A percentile compares a stretch with the other conserved stretches of the same genome.
phyloP scores from a whole-genome alignment of 2,888 invertebrate genomes.

The Poecilus cupreus region DNA sequence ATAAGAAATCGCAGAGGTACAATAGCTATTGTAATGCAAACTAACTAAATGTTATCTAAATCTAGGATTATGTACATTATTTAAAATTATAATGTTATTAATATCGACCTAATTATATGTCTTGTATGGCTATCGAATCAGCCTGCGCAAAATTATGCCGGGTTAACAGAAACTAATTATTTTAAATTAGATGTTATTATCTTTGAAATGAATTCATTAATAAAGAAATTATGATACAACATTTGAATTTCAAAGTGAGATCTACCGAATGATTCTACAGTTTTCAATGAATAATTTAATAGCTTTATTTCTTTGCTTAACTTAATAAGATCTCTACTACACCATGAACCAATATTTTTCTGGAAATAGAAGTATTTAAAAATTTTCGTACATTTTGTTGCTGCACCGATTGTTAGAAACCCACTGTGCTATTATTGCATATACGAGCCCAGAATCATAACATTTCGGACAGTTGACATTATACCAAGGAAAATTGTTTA shows the following conservation, averaged over 20 bases:
- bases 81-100: constrained; percentile 53
- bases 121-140: constrained; percentile 2
- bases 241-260: constrained; percentile 40
- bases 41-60: constrained; percentile 53
- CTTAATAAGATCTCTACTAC: background rate
- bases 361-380: no score
- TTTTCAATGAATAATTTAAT: constrained; percentile 14
- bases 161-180: constrained; percentile 45
- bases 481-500: no score
- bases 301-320: background rate
- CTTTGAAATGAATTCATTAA: constrained; percentile 28
- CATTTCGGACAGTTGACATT: no score
- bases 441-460: no score
- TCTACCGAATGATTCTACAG: background rate
- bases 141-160: constrained; percentile 25
- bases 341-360: background rate
- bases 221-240: constrained; percentile 17
- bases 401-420: no score
- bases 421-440: no score
- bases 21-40: constrained; percentile 56
- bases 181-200: constrained; percentile 39
- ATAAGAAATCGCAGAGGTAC: constrained; percentile 46
- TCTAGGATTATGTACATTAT: constrained; percentile 50
- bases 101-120: constrained; percentile 50
- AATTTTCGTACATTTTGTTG: no score